phyloP scores from a whole-genome alignment of 2,888 invertebrate species.

The Xestoiulus laeticollis region DNA sequence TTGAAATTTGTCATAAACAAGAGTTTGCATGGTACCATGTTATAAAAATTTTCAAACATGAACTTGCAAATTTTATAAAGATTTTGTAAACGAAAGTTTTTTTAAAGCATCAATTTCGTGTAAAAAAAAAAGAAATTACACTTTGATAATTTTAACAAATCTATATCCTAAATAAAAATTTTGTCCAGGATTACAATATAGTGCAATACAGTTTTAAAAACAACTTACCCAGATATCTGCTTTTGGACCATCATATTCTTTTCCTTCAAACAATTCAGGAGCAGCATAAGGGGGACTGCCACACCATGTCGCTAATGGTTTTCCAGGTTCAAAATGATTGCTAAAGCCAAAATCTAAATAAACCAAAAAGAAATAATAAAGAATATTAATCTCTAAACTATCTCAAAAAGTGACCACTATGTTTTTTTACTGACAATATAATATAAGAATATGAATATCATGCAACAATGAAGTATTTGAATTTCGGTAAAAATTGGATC shows the following conservation, averaged over 20 bases:
- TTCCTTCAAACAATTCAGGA: constrained; percentile 94
- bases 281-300: constrained; percentile 96
- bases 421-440: not conserved
- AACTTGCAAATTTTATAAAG: too few relatives aligned
- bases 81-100: too few relatives aligned
- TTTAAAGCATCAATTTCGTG: too few relatives aligned
- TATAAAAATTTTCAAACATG: too few relatives aligned
- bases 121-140: too few relatives aligned
- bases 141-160: constrained; percentile 11
- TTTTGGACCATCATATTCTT: constrained; percentile 93
- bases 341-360: constrained; percentile 90
- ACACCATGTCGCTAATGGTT: constrained; percentile 82
- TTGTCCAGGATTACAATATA: too few relatives aligned
- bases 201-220: too few relatives aligned
- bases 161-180: constrained; percentile 52
- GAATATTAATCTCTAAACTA: not conserved
- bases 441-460: not conserved
- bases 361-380: not conserved
- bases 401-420: not conserved
- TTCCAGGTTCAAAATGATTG: constrained; percentile 80
- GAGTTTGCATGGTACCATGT: too few relatives aligned
- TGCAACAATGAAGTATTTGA: not conserved
- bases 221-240: constrained; percentile 93
- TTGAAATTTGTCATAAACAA: too few relatives aligned
- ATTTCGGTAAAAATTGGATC: too few relatives aligned